Conservation (phyloP, 2,113 vertebrate genomes). For the Polypterus senegalus region DNA sequence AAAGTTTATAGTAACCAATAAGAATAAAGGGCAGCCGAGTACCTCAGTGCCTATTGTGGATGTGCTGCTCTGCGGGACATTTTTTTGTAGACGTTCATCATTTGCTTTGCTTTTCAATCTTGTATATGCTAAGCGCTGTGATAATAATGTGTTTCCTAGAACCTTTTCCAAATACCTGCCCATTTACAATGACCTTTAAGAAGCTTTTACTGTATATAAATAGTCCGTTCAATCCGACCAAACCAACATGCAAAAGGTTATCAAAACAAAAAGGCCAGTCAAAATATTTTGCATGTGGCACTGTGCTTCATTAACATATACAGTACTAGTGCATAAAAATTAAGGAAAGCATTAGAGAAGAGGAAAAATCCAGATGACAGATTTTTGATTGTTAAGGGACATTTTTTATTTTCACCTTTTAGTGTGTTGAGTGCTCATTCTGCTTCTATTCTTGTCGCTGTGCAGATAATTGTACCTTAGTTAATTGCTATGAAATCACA, state of each 20-base stretch:
- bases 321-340: conserved; percentile 11
- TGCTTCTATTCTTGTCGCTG: conserved; percentile 23
- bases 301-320: conserved; percentile 9
- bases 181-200: background rate
- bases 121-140: no score
- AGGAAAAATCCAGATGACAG: conserved; percentile 23
- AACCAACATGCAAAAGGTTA: background rate
- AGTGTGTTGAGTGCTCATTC: conserved; percentile 29
- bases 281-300: conserved; percentile 2
- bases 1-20: no score
- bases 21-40: no score
- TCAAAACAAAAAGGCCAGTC: background rate
- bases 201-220: background rate
- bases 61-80: no score
- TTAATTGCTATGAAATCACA: conserved; percentile 30
- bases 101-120: no score
- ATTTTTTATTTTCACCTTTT: conserved; percentile 30
- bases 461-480: conserved; percentile 28
- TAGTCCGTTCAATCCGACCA: background rate
- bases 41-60: no score
- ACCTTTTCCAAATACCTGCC: background rate
- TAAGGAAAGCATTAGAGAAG: background rate
- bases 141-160: background rate
- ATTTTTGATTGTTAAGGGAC: conserved; percentile 27
- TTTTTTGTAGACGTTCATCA: no score